Base-by-base conservation (phyloP, 2,888 invertebrate species). In the Oxyteleia sp. region DNA sequence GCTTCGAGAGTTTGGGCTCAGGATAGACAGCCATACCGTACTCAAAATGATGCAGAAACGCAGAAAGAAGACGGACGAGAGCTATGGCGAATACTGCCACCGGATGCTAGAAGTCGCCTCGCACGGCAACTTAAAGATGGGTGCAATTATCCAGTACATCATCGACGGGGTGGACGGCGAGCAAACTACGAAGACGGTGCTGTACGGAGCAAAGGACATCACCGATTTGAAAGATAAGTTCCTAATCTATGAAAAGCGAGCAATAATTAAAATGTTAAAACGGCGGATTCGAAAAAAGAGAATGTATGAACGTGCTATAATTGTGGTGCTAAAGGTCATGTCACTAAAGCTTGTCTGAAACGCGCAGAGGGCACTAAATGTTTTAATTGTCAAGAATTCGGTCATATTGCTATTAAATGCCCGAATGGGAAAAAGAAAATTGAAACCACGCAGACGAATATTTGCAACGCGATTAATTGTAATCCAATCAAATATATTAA, bases 331-430 rank as follows among this genome's bases (percentile, higher is more conserved):
- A 51, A 20, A 47, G 38, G 35, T 4, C 64, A 75, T 26, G n/a
- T 45, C 8, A 32, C 57, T 23, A 32, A 20, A 16, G 15, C 53
- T n/a, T 64, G 57, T 45, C 64, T 57, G n/a, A 18, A 16, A 5
- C 26, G 13, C 5, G 23, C 10, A 4, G 45, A 64, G 15, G 57
- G 64, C n/a, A n/a, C n/a, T n/a, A n/a, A n/a, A n/a, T 64, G 57
- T 75, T 57, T 64, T 35, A 5, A 20, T n/a, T 64, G 75, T 38
- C 55, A 75, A 10, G 23, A 64, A 8, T 53, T 8, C 41, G 74
- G 63, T 15, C 53, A 63, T n/a, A 51, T 41, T 20, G 41, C 74
- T 3, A 10, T 20, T 2, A 47, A 68, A 13, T 51, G 55, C 11
- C 2, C 32, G n/a, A 45, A 5, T 13, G 13, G 13, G 10, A 5